Evolutionary conservation across 64 coral and sea anemone genomes (phyloP).

Genomic region (Dendronephthya gigantea): DNA sequence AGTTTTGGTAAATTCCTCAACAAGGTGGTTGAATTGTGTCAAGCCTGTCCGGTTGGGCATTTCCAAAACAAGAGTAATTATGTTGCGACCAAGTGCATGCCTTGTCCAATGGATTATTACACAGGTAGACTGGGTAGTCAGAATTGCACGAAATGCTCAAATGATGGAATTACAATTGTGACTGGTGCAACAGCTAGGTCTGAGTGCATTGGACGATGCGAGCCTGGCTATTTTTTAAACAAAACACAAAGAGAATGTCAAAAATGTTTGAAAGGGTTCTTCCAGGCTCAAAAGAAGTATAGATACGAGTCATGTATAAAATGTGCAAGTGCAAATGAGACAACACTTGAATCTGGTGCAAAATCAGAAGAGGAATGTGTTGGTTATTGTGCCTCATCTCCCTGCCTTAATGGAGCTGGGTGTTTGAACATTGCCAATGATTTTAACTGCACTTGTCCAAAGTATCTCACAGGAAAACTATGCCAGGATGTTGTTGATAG

Average conservation of each 20-base stretch:
- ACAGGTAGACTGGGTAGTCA: conserved; percentile 19
- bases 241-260: neutral
- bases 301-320: neutral
- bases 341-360: neutral
- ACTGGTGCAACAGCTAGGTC: neutral
- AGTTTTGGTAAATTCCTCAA: conserved; percentile 22
- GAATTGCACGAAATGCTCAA: conserved; percentile 22
- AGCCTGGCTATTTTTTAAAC: conserved; percentile 9
- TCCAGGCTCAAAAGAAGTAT: conserved; percentile 12
- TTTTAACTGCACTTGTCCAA: conserved; percentile 33
- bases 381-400: neutral
- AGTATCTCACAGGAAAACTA: conserved; percentile 17
- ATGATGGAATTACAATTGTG: neutral
- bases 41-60: conserved; percentile 11
- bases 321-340: conserved; percentile 11
- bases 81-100: neutral
- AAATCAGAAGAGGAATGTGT: neutral
- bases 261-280: conserved; percentile 10
- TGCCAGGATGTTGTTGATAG: conserved; percentile 30
- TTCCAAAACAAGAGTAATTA: conserved; percentile 17
- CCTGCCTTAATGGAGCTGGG: conserved; percentile 39
- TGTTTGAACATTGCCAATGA: conserved; percentile 29
- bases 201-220: neutral
- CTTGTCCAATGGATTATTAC: conserved; percentile 23
- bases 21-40: neutral